Base-by-base conservation (phyloP, 2,888 invertebrate species). In the Agriopis marginaria region DNA sequence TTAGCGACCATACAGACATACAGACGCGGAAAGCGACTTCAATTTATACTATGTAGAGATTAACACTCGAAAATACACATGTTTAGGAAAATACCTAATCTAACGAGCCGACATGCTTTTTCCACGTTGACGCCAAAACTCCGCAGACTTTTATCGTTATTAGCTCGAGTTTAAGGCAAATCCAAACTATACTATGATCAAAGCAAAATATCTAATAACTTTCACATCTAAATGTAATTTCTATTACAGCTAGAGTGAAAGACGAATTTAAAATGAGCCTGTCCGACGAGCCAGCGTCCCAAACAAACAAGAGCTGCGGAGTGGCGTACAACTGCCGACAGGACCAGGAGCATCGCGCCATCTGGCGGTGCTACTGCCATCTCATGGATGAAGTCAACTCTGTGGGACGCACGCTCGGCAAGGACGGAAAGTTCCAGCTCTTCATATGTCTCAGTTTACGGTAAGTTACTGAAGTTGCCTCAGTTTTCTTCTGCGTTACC, bases 381-480 rank as follows among this genome's bases (percentile, higher is more conserved):
- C 95, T 99, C 12, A 96, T 99, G 85, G 97, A 97, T 82, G 98
- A 98, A 89, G 98, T 99, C 73, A 97, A 97, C 86, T 96, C 96
- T 60, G 97, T 97, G 0, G 98, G 98, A 65, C 89, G 92, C 14
- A 94, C 97, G n/a, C 95, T 98, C 32, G 99, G 99, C 64, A 99
- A 99, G 89, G 99, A 99, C 92, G 99, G 99, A 61, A 99, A 99
- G 91, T 99, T 99, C 88, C 99, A 99, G 89, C 95, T 99, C 50
- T 99, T 99, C 85, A 97, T 99, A 78, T 99, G 99, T 87, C 95
- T 99, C 45, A 97, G 98, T 83, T 96, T 98, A 79, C 97, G 99
- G 99, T 99, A 67, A 82, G 81, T 66, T 56, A 17, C 5, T 32
- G 8, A 14, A 32, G 4, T 40, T 45, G 11, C 5, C 10, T 45